Conservation (phyloP, 2,888 invertebrate genomes). For the Smittia sp. region DNA sequence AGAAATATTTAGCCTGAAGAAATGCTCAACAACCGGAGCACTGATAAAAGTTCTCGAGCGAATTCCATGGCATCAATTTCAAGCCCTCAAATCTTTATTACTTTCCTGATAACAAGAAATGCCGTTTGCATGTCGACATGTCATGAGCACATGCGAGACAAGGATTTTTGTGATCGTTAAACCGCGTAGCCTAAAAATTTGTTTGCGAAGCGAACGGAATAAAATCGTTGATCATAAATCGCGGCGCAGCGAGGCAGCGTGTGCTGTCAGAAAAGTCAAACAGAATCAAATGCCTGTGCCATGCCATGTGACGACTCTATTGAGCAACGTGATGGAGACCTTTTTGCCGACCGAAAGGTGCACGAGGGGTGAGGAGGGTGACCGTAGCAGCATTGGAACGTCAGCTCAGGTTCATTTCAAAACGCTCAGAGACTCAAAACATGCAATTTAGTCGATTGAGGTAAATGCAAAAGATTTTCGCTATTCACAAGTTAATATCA, state of each 20-base stretch:
- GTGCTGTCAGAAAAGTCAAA: conserved; percentile 28
- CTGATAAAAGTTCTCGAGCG: too few species aligned
- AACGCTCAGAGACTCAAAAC: not conserved
- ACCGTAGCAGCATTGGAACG: not conserved
- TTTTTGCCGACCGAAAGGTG: not conserved
- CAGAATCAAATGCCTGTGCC: conserved; percentile 21
- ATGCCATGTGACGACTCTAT: not conserved
- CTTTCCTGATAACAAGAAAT: not conserved
- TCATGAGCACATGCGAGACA: not conserved
- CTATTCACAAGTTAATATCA: conserved; percentile 2
- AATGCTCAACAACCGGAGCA: too few species aligned
- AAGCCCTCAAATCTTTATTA: not conserved
- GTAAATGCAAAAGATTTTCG: not conserved
- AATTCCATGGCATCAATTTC: too few species aligned
- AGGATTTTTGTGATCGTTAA: not conserved
- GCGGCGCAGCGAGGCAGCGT: conserved; percentile 12
- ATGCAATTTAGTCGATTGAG: conserved; percentile 11
- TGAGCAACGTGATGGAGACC: not conserved
- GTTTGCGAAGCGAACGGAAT: not conserved
- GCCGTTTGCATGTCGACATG: conserved; percentile 19
- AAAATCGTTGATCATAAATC: conserved; percentile 24
- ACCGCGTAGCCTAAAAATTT: conserved; percentile 11
- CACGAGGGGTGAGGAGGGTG: not conserved
- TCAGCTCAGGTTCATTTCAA: not conserved
- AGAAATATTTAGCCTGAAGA: too few species aligned